A percentile compares a stretch with the other conserved stretches of the same genome.
Conservation (phyloP, 64 coral and sea anemone species). For the Montipora efflorescens region DNA sequence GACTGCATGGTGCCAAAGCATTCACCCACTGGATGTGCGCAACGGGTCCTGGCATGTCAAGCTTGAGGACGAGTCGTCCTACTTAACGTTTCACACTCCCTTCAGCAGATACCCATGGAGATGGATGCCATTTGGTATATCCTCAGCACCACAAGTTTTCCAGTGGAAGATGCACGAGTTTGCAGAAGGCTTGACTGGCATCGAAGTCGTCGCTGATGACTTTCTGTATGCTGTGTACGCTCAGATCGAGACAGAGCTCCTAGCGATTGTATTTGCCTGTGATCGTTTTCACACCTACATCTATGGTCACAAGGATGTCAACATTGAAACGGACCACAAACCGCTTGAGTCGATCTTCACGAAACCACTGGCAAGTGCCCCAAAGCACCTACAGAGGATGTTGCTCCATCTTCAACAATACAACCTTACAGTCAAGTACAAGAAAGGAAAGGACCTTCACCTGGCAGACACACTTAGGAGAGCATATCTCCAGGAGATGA, state of each 20-base stretch:
- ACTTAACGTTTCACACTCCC: no score
- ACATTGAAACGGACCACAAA: no score
- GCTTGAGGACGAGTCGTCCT: no score
- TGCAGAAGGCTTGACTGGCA: no score
- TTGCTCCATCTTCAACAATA: conserved; percentile 10
- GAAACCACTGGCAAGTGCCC: neutral
- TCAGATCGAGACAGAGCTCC: conserved; percentile 1
- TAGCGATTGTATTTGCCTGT: neutral
- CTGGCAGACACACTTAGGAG: neutral
- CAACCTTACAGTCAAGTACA: neutral
- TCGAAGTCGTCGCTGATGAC: no score
- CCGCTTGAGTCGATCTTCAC: neutral
- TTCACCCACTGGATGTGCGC: no score
- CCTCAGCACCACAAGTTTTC: no score
- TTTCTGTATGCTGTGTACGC: neutral
- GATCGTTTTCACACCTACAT: neutral
- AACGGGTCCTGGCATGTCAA: no score
- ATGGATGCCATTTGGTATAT: no score
- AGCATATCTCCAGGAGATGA: conserved; percentile 1
- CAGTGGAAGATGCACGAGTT: no score
- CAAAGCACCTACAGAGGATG: neutral
- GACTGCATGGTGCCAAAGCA: no score
- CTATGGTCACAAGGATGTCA: neutral
- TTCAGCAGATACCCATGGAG: no score
- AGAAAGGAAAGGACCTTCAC: conserved; percentile 5